A percentile compares a stretch with the other conserved stretches of the same genome.
phyloP scores from a whole-genome alignment of 2,888 invertebrate species.

The Caenorhabditis angaria region DNA sequence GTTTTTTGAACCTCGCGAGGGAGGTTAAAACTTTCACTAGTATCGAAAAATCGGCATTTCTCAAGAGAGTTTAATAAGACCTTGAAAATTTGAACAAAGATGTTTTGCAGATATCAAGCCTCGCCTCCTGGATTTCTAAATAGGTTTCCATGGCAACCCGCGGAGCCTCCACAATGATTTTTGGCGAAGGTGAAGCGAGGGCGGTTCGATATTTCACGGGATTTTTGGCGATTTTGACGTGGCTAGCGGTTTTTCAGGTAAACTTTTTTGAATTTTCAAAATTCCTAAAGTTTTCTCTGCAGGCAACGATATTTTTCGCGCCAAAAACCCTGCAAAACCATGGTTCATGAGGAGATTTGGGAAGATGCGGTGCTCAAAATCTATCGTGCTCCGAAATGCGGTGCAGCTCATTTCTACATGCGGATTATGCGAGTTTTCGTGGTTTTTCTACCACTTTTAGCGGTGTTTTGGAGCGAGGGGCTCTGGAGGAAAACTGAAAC shows the following conservation, averaged over 20 bases:
- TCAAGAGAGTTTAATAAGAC: no score
- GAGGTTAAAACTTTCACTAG: background rate
- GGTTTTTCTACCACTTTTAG: conserved; percentile 27
- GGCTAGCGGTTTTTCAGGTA: conserved; percentile 35
- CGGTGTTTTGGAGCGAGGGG: conserved; percentile 36
- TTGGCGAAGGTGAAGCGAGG: conserved; percentile 9
- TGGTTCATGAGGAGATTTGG: conserved; percentile 31
- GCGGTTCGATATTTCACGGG: conserved; percentile 21
- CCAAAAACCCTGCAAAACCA: background rate
- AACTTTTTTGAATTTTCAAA: background rate
- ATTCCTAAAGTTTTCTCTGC: background rate
- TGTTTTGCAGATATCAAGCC: background rate
- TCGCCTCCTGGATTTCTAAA: background rate
- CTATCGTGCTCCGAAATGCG: conserved; percentile 31
- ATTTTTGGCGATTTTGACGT: conserved; percentile 24
- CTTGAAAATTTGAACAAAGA: no score
- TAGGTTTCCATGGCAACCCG: conserved; percentile 23
- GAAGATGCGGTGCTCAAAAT: conserved; percentile 38
- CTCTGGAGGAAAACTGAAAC: conserved; percentile 47
- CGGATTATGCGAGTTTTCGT: conserved; percentile 23
- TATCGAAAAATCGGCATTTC: no score
- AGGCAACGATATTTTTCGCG: background rate
- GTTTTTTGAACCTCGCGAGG: background rate
- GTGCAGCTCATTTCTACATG: conserved; percentile 37
- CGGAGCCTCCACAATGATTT: background rate